These are phyloP conservation scores for Pandemis cinnamomeana DNA, from an alignment of 2,888 invertebrate species.

Conservation along the genomic window DNA sequence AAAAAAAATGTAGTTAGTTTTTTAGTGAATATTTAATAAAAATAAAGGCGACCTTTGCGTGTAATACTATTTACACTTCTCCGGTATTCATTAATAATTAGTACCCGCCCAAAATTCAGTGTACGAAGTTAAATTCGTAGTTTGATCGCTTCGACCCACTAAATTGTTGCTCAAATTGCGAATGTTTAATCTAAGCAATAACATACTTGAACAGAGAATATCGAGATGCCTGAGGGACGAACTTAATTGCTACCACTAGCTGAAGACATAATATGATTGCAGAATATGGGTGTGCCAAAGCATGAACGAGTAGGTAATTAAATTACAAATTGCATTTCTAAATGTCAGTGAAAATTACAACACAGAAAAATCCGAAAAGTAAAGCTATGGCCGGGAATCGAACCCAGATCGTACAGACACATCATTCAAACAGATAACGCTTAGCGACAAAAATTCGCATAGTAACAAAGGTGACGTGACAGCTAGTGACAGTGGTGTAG, in stretches of 20 bases:
- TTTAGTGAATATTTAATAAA: no score
- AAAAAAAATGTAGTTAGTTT: no score
- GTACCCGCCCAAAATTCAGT: background rate
- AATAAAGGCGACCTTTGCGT: no score
- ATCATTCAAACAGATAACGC: no score
- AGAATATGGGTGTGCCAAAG: background rate
- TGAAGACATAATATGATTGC: conserved; percentile 10
- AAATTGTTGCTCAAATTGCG: conserved; percentile 14
- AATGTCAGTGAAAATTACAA: no score
- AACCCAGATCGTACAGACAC: no score
- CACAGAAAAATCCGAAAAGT: no score
- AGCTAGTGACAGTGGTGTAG: no score
- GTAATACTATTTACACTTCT: background rate
- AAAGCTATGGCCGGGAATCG: no score
- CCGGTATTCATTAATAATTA: background rate
- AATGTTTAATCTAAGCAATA: conserved; percentile 16
- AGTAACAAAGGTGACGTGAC: no score
- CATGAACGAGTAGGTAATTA: conserved; percentile 3
- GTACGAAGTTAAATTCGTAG: conserved; percentile 1
- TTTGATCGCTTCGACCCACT: conserved; percentile 16
- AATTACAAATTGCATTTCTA: background rate
- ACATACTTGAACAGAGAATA: conserved; percentile 15
- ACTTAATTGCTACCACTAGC: conserved; percentile 3
- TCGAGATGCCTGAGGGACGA: conserved; percentile 13
- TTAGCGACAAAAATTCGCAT: no score